These are phyloP conservation scores for Mythimna albipuncta DNA, from an alignment of 2,888 invertebrate species.

Conservation along the genomic window DNA sequence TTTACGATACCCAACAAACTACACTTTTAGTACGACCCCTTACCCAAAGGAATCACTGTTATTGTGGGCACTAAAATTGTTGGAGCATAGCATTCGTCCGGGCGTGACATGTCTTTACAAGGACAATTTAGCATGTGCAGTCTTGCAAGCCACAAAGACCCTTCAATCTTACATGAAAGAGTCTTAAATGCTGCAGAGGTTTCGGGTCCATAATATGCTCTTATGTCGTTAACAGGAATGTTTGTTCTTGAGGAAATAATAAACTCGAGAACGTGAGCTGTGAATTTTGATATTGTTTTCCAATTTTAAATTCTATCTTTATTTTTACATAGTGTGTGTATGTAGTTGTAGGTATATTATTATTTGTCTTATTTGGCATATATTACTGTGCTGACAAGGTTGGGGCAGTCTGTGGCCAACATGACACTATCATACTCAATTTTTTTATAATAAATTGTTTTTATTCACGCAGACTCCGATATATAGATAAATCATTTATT, in stretches of 20 bases:
- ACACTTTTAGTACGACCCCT: conserved; percentile 15
- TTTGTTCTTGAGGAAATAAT: conserved; percentile 67
- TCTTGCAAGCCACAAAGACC: conserved; percentile 28
- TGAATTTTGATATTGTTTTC: conserved; percentile 40
- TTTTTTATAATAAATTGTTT: no score
- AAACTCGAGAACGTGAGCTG: conserved; percentile 37
- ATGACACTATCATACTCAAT: no score
- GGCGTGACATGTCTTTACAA: conserved; percentile 72
- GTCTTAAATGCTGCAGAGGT: conserved; percentile 13
- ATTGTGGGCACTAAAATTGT: conserved; percentile 79
- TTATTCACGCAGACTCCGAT: no score
- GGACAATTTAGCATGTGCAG: conserved; percentile 55
- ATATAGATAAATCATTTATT: no score
- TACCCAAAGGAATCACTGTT: conserved; percentile 76
- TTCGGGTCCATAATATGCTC: conserved; percentile 56
- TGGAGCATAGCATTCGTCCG: conserved; percentile 77
- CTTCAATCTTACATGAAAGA: conserved; percentile 19
- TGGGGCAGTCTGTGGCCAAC: no score
- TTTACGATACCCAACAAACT: conserved; percentile 49
- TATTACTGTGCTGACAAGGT: no score
- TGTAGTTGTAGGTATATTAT: no score
- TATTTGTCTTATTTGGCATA: no score
- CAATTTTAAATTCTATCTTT: no score
- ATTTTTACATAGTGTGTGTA: no score
- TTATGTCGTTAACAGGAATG: conserved; percentile 71